Evolutionary conservation across 2,888 invertebrate species (phyloP).

Genomic region (Diachrysia chrysitis): DNA sequence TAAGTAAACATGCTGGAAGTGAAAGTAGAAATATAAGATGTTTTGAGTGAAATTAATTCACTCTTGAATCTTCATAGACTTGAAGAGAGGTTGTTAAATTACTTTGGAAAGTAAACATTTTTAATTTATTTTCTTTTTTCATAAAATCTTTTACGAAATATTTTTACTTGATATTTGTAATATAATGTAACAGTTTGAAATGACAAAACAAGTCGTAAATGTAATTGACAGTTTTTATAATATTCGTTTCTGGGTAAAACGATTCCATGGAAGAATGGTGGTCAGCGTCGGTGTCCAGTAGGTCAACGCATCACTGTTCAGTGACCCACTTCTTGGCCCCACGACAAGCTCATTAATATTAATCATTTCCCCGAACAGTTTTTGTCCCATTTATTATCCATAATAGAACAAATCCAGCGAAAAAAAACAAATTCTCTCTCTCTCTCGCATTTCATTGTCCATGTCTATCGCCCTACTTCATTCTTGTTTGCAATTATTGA

Average conservation of each 20-base stretch:
- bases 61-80: slow-evolving; percentile 13
- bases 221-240: slow-evolving; percentile 22
- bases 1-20: not conserved
- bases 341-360: slow-evolving; percentile 65
- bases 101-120: slow-evolving; percentile 18
- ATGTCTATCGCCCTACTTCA: slow-evolving; percentile 45
- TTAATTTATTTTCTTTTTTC: not conserved
- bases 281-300: slow-evolving; percentile 26
- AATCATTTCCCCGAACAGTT: slow-evolving; percentile 64
- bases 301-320: slow-evolving; percentile 32
- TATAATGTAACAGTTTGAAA: slow-evolving; percentile 5
- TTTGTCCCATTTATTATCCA: slow-evolving; percentile 66
- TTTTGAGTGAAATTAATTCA: slow-evolving; percentile 34
- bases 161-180: not conserved
- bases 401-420: slow-evolving; percentile 62
- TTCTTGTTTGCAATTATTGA: slow-evolving; percentile 37
- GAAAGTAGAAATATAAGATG: not conserved
- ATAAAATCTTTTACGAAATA: not conserved
- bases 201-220: slow-evolving; percentile 9
- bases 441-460: slow-evolving; percentile 53
- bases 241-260: slow-evolving; percentile 18
- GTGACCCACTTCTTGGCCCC: slow-evolving; percentile 57
- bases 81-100: slow-evolving; percentile 26
- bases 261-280: slow-evolving; percentile 50
- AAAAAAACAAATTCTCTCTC: slow-evolving; percentile 58